Base-by-base conservation (phyloP, 1,140 invertebrate genomes). In the Ips nitidus region DNA sequence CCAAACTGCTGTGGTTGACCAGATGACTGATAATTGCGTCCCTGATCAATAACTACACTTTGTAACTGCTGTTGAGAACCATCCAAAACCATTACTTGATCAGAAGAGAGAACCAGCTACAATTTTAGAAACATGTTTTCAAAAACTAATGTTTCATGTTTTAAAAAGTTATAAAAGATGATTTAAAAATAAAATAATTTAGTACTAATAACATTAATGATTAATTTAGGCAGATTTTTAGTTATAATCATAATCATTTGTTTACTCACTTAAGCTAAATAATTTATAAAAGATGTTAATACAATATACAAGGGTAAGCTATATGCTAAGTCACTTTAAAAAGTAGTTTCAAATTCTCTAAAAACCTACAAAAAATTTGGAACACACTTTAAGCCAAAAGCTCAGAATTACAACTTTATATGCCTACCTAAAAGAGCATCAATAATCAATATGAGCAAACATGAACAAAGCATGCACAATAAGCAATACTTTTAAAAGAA, bases 51-150 rank as follows among this genome's bases (percentile, higher is more conserved):
- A 43, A 72, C 66, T 39, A 70, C 62, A 47, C 57, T 53, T 45
- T 71, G 69, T 7, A 70, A 72, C 55, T 76, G 76, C 40, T 65
- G 65, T 42, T 72, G 74, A 39, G 58, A 65, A 47, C 70, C 63
- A 50, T 76, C 70, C 36, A 76, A 69, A 37, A 78, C 73, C 75
- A 79, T 76, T 8, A 78, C 67, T 67, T 78, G 76, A 65, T 79
- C 73, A 42, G 71, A 42, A n/a, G 69, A 70, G 4, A 70, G 75
- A 71, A 70, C 74, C 69, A 52, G 76, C 72, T 61, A 71, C 22
- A 63, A 45, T 70, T 69, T n/a, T 40, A 59, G 22, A 22, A 22
- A 22, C 22, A 38, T 22, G 39, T 50, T 4, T 40, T 40, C 8
- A 56, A 8, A 56, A 47, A 47, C n/a, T 22, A 22, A 22, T 22